Conservation (phyloP, 2,888 invertebrate species). For the Muschampia staudingeri region DNA sequence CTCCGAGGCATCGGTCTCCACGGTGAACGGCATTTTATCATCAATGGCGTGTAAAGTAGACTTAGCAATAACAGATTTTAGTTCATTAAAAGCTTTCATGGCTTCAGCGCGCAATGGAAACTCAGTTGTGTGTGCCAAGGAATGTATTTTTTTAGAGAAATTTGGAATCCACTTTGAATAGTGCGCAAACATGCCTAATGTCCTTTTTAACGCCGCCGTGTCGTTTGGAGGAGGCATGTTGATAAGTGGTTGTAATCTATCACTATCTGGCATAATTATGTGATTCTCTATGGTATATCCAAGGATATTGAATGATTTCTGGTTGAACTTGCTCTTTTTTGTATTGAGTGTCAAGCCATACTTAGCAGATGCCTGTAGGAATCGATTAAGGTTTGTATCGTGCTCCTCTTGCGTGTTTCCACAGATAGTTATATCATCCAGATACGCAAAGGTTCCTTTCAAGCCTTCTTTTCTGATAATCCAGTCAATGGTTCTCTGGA, state of each 20-base stretch:
- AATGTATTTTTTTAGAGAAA: conserved; percentile 12
- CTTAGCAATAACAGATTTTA: conserved; percentile 11
- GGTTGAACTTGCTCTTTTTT: background rate
- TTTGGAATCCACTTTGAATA: conserved; percentile 5
- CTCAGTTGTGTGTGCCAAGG: background rate
- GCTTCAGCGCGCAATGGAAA: conserved; percentile 14
- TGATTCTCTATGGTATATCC: conserved; percentile 13
- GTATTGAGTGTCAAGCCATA: background rate
- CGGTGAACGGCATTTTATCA: background rate
- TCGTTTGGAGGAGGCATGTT: conserved; percentile 10
- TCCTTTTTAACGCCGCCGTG: background rate
- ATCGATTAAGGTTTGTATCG: background rate
- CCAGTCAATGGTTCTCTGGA: conserved; percentile 18
- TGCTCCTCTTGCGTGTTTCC: background rate
- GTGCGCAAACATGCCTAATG: conserved; percentile 16
- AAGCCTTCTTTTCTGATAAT: background rate
- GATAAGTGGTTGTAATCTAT: background rate
- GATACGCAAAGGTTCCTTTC: conserved; percentile 6
- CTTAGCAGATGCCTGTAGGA: background rate
- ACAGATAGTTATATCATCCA: conserved; percentile 24
- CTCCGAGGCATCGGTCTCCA: conserved; percentile 15
- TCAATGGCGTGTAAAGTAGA: conserved; percentile 9
- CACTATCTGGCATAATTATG: conserved; percentile 12
- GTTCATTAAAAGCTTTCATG: background rate
- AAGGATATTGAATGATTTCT: conserved; percentile 8